Evolutionary conservation across 2,797 vertebrate genomes (phyloP), one percentile per base, ranked within the genome.

Genomic region (Xenentodon cancila): DNA sequence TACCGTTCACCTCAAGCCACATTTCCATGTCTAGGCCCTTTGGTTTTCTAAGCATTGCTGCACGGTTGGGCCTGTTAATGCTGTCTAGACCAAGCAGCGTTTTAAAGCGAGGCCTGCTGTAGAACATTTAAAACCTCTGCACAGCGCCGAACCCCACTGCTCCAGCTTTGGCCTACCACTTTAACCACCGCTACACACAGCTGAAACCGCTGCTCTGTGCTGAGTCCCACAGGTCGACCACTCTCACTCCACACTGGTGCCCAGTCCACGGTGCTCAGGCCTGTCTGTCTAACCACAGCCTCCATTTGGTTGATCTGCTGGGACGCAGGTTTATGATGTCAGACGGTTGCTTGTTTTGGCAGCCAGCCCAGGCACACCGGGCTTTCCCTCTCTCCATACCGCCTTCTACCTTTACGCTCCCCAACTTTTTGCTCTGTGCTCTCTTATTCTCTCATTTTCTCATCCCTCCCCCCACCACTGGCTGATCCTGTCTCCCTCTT

Each of bases 261-360:
- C 84, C 86, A 74, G 80, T 82, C 66, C 63, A 65, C 65, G 3
- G 58, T 43, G 53, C 81, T 76, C 80, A 88, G 85, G 88, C 81
- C 82, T 77, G 80, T 79, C 84, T 53, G 71, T 84, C 77, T 81
- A 84, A 90, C 90, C 89, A 59, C 87, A 88, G 84, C 80, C 85
- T 87, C 87, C 86, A 82, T 88, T 85, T 83, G 89, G 83, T 85
- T 45, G 80, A 89, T 88, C 88, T 89, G 82, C 82, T 82, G 88
- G 89, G 86, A 89, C 81, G 88, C 90, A 92, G 91, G 89, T 93
- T 92, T 89, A 93, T 93, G 92, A 94, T 93, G 93, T 94, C 93
- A 92, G 89, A 89, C 77, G 55, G 57, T 75, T 93, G 91, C 90
- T 94, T 93, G 84, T 89, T 77, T 93, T 92, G 93, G 93, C 91